Evolutionary conservation across 2,797 vertebrate genomes (phyloP), one percentile per base, ranked within the genome.

Genomic region (Liasis olivaceus): DNA sequence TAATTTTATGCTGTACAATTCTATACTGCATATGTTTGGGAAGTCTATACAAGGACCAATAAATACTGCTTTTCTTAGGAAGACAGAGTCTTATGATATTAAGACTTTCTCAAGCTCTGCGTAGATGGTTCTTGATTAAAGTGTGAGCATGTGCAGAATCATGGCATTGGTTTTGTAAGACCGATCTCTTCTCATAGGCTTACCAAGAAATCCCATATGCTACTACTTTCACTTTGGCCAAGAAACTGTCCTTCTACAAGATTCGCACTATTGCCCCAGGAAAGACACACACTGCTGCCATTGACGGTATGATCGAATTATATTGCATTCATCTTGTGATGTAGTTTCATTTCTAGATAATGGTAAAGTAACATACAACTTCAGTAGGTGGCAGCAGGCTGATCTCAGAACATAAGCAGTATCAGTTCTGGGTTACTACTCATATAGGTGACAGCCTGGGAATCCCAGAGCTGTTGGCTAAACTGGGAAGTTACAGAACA

Each of bases 231-330:
- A 99, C 99, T 42, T 97, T 99, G 97, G 99, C 99, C 90, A 99
- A 99, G 96, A 99, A 98, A 96, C 97, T 99, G 89, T 98, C 99
- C 36, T 98, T 98, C 87, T 99, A 99, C 96, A 99, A 99, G 96
- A 99, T 99, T 93, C 98, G 98, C 42, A 97, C 97, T 90, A 98
- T 99, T 93, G 97, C 98, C 93, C 98, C 99, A 56, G 99, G 99
- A 93, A 99, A 99, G 97, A 99, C 98, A 2, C 99, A 99, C 95
- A 99, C 99, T 22, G 99, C 99, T 92, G 99, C 99, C 93, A 98
- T 99, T 91, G 99, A 99, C 93, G 99, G 99, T 99, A 98, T 98
- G 97, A 93, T 81, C 26, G 88, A 0, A 64, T 93, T 24, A 5
- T 26, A 51, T 14, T 62, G 24, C 72, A 87, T 56, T 77, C 7